Percentiles rank a stretch among this genome's conserved stretches.
Evolutionary conservation across 2,888 invertebrate genomes (phyloP).

Genomic region (Plebejus anna): DNA sequence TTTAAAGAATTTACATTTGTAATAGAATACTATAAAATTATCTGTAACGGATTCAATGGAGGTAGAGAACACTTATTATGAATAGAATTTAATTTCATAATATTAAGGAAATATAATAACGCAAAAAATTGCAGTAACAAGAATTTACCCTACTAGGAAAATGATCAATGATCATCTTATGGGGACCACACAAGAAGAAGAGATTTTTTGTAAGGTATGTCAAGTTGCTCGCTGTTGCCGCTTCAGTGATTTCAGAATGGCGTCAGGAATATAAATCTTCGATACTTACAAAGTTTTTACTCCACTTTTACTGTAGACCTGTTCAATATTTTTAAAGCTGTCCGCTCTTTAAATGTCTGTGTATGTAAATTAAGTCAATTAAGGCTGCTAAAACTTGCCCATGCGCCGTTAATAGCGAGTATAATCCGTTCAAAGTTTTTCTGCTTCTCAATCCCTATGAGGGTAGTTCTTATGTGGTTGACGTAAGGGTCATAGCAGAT

Average conservation of each 20-base stretch:
- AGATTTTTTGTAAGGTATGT: not conserved
- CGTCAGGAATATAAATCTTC: not conserved
- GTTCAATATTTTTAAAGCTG: conserved; percentile 11
- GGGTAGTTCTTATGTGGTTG: not conserved
- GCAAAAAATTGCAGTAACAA: not conserved
- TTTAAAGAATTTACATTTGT: not conserved
- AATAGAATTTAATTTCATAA: not conserved
- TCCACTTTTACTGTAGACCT: not conserved
- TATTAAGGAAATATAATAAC: not conserved
- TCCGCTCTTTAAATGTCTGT: conserved; percentile 10
- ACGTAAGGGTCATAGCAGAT: not conserved
- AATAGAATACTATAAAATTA: not conserved
- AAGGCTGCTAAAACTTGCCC: conserved; percentile 5
- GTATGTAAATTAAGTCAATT: conserved; percentile 12
- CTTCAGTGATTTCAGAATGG: conserved; percentile 1
- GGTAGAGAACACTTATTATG: no score
- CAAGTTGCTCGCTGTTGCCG: not conserved
- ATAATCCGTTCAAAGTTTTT: not conserved
- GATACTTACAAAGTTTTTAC: not conserved
- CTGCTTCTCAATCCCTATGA: not conserved
- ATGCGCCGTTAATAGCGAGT: not conserved
- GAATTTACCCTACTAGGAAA: not conserved
- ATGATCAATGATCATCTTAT: not conserved
- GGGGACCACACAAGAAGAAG: not conserved
- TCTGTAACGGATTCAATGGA: not conserved